Base-by-base conservation (phyloP, 2,113 vertebrate genomes). In the Galeopterus variegatus region DNA sequence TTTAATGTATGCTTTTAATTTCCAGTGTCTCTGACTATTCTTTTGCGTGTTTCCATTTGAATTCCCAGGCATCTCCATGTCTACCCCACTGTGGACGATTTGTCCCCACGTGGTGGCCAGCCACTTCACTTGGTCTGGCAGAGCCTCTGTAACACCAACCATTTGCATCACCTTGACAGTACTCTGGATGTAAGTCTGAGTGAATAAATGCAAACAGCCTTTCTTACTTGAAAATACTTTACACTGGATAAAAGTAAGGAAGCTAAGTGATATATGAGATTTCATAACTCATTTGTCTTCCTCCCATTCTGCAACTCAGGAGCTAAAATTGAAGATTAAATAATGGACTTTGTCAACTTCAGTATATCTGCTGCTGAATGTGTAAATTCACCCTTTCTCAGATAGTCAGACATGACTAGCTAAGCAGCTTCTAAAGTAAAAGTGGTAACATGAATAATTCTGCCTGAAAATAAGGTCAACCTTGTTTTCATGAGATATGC, bases 261-360 rank as follows among this genome's bases (percentile, higher is more conserved):
- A 97, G 80, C 69, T 94, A 97, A 96, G 81, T 93, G 45, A 95
- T 97, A 95, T 67, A 88, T 45, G 26, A 97, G 64, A 96, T 97
- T 95, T 94, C 97, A 62, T 76, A 97, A 76, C 3, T 3, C 60
- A 62, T 45, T 11, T 93, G 88, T 98, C 87, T 97, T 94, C 54
- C 65, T 98, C 82, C 97, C 52, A 54, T 98, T 98, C 96, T 96
- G 81, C 84, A 97, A 82, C 77, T 97, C 65, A 82, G 92, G 82
- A 97, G 92, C 93, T 98, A 98, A 98, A 98, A 96, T 96, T 96
- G 88, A 96, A 97, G 97, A 98, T 98, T 98, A 98, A 98, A 97
- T 98, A 90, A 97, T 96, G 92, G 76, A 90, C 96, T 97, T 97
- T 72, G 90, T 95, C 2, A 0, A 97, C 93, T 97, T 94, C 13